Evolutionary conservation across 2,888 invertebrate genomes (phyloP).

Genomic region (Drosophila ochracea): DNA sequence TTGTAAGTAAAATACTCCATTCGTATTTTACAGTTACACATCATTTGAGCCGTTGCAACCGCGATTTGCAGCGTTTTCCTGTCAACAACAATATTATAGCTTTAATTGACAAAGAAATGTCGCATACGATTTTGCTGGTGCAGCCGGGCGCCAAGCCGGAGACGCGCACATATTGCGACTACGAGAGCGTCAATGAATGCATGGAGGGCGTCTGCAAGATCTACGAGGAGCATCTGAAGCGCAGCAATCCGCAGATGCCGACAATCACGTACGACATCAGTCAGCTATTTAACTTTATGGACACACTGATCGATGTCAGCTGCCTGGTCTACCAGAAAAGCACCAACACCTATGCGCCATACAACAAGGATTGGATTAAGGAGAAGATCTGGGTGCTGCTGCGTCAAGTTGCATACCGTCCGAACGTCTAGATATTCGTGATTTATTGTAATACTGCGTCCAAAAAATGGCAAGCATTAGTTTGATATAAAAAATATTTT

Average conservation of each 20-base stretch:
- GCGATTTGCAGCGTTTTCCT: neutral
- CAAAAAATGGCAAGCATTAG: neutral
- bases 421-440: no score
- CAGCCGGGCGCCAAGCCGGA: slow-evolving; percentile 97
- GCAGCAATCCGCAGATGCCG: slow-evolving; percentile 95
- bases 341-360: slow-evolving; percentile 97
- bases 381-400: slow-evolving; percentile 98
- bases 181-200: slow-evolving; percentile 98
- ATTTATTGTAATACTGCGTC: neutral
- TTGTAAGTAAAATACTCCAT: neutral
- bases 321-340: slow-evolving; percentile 98
- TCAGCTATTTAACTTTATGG: slow-evolving; percentile 98
- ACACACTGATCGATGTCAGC: slow-evolving; percentile 97
- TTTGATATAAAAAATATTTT: neutral
- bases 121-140: slow-evolving; percentile 98
- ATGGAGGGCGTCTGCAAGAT: slow-evolving; percentile 99
- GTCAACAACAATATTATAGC: neutral
- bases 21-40: neutral
- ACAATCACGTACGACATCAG: slow-evolving; percentile 99
- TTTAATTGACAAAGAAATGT: slow-evolving; percentile 85
- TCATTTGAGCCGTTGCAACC: neutral
- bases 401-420: slow-evolving; percentile 65
- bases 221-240: slow-evolving; percentile 98
- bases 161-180: slow-evolving; percentile 98
- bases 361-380: slow-evolving; percentile 99